These are phyloP conservation scores for Acestrorhynchus altus DNA, from an alignment of 2,797 vertebrate species.

Conservation along the genomic window DNA sequence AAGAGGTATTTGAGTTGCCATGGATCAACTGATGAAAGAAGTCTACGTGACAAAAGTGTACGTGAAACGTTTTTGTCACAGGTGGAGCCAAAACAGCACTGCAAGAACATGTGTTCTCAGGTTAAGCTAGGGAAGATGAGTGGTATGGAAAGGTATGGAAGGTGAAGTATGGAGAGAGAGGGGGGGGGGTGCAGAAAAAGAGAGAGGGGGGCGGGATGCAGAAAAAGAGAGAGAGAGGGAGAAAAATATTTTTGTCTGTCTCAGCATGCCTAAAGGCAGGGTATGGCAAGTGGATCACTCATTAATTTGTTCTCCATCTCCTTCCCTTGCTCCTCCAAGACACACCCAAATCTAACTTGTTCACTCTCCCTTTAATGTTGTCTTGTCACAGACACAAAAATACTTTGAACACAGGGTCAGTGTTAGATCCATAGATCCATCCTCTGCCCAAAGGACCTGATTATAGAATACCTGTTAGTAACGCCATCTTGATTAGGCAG, in stretches of 20 bases:
- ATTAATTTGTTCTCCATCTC: not conserved
- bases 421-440: too few species aligned
- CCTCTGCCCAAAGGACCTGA: not conserved
- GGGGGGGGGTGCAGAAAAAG: not conserved
- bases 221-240: not conserved
- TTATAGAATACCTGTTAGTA: too few species aligned
- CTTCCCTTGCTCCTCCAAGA: slow-evolving; percentile 12
- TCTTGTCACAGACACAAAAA: slow-evolving; percentile 6
- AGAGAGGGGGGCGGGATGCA: not conserved
- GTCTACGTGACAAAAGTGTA: too few species aligned
- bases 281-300: slow-evolving; percentile 1
- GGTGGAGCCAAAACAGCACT: not conserved
- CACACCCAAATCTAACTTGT: slow-evolving; percentile 29
- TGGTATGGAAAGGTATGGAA: not conserved
- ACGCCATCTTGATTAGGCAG: not conserved
- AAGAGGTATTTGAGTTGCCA: too few species aligned
- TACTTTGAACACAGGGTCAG: not conserved
- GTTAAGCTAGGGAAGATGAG: slow-evolving; percentile 1
- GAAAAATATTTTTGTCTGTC: slow-evolving; percentile 15
- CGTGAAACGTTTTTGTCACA: too few species aligned
- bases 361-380: not conserved
- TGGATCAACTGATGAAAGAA: too few species aligned
- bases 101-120: not conserved
- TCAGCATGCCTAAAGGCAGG: slow-evolving; percentile 42
- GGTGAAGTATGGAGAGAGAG: too few species aligned